phyloP scores from a whole-genome alignment of 1,140 invertebrate species.

The Trypoxylus dichotomus region DNA sequence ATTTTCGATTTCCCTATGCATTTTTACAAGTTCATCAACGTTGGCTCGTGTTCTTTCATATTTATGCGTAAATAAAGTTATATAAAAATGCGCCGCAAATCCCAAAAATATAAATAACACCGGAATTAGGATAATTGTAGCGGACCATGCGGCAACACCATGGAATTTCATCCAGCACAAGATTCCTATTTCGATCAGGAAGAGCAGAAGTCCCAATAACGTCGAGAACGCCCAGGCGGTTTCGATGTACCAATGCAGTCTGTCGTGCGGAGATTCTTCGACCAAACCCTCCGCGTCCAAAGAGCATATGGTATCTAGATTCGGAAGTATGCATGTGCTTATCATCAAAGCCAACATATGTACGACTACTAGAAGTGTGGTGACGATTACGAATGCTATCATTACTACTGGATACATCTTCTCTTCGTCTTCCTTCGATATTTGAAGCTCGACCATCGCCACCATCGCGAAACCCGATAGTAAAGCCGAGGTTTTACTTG shows the following conservation, averaged over 20 bases:
- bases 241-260: constrained; percentile 92
- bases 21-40: constrained; percentile 83
- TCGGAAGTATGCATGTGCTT: constrained; percentile 95
- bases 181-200: constrained; percentile 94
- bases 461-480: constrained; percentile 98
- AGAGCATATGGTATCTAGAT: constrained; percentile 87
- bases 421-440: constrained; percentile 36
- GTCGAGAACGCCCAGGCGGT: constrained; percentile 97
- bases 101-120: constrained; percentile 87
- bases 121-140: constrained; percentile 86
- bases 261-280: constrained; percentile 84
- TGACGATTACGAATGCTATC: constrained; percentile 92
- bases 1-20: constrained; percentile 62
- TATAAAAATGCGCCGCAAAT: constrained; percentile 93
- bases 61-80: constrained; percentile 86
- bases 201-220: constrained; percentile 87
- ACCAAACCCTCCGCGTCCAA: constrained; percentile 81
- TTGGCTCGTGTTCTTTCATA: constrained; percentile 82
- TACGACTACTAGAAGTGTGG: constrained; percentile 92
- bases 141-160: constrained; percentile 82
- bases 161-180: constrained; percentile 93
- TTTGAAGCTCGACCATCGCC: constrained; percentile 70
- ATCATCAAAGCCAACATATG: constrained; percentile 99
- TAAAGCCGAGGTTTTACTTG: constrained; percentile 93
- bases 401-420: constrained; percentile 73